Evolutionary conservation across 2,797 vertebrate genomes (phyloP), one percentile per base, ranked within the genome.

Genomic region (Sorex maritimensis): DNA sequence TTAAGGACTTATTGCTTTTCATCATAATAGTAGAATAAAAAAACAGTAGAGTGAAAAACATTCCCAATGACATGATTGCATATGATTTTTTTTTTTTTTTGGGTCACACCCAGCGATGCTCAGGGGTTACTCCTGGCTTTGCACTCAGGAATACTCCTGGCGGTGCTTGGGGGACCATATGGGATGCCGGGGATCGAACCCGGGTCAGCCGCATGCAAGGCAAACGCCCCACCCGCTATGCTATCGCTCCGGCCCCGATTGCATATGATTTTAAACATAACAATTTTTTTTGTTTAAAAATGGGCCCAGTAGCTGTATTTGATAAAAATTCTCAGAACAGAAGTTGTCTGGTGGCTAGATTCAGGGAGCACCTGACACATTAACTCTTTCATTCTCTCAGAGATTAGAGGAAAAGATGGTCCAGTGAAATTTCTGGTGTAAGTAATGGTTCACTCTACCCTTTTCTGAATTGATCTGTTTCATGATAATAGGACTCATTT

Each of bases 241-340:
- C n/a, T n/a, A n/a, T n/a, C n/a, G n/a, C n/a, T n/a, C n/a, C n/a
- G n/a, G n/a, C n/a, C n/a, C n/a, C n/a, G 61, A 74, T 26, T 69
- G 8, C 61, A n/a, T 28, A 61, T 9, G 17, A 6, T 8, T 58
- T 93, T 65, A 49, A 12, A 83, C 79, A 90, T 75, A 68, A 23
- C 63, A 63, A n/a, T 88, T 34, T 77, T 83, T 92, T 93, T 86
- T 71, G 4, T 86, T 93, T 92, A 86, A 78, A 92, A 86, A 30
- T 41, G 75, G 5, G 21, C 2, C 14, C 61, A 85, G 55, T 5
- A 52, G 46, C 15, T 49, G 55, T 88, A 41, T 2, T 41, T 91
- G 49, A 41, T 79, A 26, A 9, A 0, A 13, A 71, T 3, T 63
- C 24, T 86, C n/a, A 83, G 80, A 86, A 86, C 52, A 69, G 68